Conservation (phyloP, 2,113 vertebrate species). For the Lasiurus borealis region DNA sequence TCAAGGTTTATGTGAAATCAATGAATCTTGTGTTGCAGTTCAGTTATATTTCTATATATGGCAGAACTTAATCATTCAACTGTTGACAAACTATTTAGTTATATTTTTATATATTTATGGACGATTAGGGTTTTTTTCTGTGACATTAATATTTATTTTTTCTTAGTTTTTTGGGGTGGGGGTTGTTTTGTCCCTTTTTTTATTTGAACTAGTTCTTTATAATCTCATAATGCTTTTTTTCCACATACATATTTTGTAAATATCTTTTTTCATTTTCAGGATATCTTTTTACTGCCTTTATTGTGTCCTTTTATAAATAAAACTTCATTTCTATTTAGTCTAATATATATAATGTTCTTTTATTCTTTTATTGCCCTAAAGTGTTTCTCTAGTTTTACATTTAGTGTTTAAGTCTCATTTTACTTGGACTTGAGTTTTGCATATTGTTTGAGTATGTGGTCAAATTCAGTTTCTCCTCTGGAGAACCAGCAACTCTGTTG, state of each 20-base stretch:
- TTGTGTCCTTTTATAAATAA: neutral
- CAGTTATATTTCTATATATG: neutral
- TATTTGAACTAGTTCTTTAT: neutral
- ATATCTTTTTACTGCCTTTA: neutral
- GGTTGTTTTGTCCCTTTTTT: neutral
- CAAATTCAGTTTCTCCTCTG: neutral
- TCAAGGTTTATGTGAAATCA: neutral
- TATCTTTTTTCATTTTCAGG: neutral
- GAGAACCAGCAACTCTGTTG: neutral
- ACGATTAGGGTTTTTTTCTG: neutral
- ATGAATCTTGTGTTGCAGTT: neutral
- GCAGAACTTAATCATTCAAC: neutral
- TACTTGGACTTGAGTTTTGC: neutral
- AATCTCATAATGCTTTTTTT: neutral
- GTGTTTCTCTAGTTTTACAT: constrained; percentile 14
- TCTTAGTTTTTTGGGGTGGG: neutral
- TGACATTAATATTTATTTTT: constrained; percentile 8
- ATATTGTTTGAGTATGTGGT: neutral
- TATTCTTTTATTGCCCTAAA: neutral
- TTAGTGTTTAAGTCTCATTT: neutral
- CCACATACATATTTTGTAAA: neutral
- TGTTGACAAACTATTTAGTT: neutral
- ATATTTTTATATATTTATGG: neutral
- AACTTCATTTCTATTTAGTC: neutral
- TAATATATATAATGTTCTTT: neutral